phyloP scores from a whole-genome alignment of 1,140 invertebrate genomes.

The Meloidogyne hapla region DNA sequence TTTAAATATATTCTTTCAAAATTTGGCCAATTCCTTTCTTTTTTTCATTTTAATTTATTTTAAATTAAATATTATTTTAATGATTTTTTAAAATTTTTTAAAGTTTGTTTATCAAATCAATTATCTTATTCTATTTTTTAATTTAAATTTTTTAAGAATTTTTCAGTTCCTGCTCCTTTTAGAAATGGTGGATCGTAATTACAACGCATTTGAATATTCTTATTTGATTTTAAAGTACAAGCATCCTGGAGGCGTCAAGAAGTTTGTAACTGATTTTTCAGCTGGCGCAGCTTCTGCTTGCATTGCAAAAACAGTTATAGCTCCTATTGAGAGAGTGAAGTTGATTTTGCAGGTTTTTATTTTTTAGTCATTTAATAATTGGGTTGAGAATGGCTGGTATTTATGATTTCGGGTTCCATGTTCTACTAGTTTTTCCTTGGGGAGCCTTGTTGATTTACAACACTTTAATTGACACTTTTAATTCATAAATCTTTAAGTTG shows the following conservation, averaged over 20 bases:
- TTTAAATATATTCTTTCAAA: neutral
- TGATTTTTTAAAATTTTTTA: too few relatives aligned
- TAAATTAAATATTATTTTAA: too few relatives aligned
- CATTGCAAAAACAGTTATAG: conserved; percentile 54
- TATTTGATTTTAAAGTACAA: neutral
- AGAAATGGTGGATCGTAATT: neutral
- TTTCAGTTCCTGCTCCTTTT: too few relatives aligned
- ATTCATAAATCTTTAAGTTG: conserved; percentile 51
- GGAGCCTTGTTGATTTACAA: too few relatives aligned
- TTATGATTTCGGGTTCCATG: neutral
- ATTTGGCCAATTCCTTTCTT: too few relatives aligned
- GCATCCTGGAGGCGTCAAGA: neutral
- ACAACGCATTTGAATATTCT: neutral
- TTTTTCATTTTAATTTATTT: too few relatives aligned
- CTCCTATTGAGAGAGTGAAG: conserved; percentile 55
- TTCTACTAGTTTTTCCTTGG: neutral
- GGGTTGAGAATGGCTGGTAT: too few relatives aligned
- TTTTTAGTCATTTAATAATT: conserved; percentile 5
- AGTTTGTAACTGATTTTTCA: conserved; percentile 39
- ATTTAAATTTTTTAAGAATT: too few relatives aligned
- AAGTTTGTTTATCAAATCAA: too few relatives aligned
- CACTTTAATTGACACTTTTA: too few relatives aligned
- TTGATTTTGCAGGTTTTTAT: conserved; percentile 51
- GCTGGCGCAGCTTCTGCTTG: conserved; percentile 52
- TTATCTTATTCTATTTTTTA: too few relatives aligned